Evolutionary conservation across 2,888 invertebrate species (phyloP).

Genomic region (Villa cingulata): DNA sequence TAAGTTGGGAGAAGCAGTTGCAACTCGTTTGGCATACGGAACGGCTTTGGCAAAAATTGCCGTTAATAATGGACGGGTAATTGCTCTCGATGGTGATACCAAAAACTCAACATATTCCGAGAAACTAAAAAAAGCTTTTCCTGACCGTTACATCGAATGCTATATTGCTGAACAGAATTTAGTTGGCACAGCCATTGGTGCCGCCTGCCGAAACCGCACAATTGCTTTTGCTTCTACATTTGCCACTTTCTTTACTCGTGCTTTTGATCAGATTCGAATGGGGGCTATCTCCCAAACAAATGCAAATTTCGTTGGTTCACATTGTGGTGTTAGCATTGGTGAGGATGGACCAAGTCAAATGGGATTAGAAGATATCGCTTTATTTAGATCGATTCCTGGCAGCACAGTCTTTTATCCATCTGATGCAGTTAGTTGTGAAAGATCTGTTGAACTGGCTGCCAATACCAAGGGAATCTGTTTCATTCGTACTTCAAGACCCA

Average conservation of each 20-base stretch:
- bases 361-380: conserved; percentile 95
- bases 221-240: conserved; percentile 95
- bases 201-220: conserved; percentile 81
- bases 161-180: conserved; percentile 99
- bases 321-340: conserved; percentile 96
- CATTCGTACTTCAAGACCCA: conserved; percentile 89
- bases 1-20: conserved; percentile 60
- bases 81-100: conserved; percentile 94
- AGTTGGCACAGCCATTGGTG: conserved; percentile 90
- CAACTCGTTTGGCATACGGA: conserved; percentile 90
- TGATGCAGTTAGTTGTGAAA: conserved; percentile 90
- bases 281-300: conserved; percentile 98
- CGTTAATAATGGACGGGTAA: conserved; percentile 59
- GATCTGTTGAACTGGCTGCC: conserved; percentile 90
- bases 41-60: conserved; percentile 82
- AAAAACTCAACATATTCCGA: conserved; percentile 98
- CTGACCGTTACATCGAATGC: conserved; percentile 79
- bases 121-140: conserved; percentile 63
- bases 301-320: conserved; percentile 91
- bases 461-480: conserved; percentile 91
- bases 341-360: conserved; percentile 99
- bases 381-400: conserved; percentile 86
- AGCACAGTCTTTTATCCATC: conserved; percentile 65
- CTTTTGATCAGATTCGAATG: conserved; percentile 98
- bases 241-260: conserved; percentile 92